These are phyloP conservation scores for Microcaecilia unicolor DNA, from an alignment of 2,797 vertebrate species.

Conservation along the genomic window DNA sequence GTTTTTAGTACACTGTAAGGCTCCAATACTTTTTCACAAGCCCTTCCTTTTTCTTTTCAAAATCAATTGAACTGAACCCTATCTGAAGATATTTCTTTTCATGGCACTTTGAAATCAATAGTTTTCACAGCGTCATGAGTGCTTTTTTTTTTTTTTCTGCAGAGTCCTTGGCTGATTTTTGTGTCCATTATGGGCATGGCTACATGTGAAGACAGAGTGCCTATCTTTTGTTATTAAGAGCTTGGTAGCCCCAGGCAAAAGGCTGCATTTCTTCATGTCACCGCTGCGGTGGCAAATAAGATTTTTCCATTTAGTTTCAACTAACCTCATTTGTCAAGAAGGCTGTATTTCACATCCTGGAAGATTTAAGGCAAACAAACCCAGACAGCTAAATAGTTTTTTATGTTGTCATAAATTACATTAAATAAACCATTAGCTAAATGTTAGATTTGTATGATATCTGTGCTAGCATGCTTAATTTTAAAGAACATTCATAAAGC, in stretches of 20 bases:
- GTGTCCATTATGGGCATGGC: slow-evolving; percentile 34
- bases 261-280: slow-evolving; percentile 60
- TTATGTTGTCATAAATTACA: slow-evolving; percentile 30
- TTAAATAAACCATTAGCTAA: slow-evolving; percentile 26
- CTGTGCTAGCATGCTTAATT: slow-evolving; percentile 2
- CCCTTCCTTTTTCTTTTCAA: slow-evolving; percentile 28
- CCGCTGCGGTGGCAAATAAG: slow-evolving; percentile 50
- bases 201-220: slow-evolving; percentile 51
- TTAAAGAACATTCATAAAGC: slow-evolving; percentile 20
- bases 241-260: slow-evolving; percentile 51
- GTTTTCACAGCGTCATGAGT: slow-evolving; percentile 52
- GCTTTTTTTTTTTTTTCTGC: too few species aligned
- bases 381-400: slow-evolving; percentile 20
- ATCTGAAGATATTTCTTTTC: slow-evolving; percentile 47
- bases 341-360: slow-evolving; percentile 44
- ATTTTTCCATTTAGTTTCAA: slow-evolving; percentile 53
- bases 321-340: slow-evolving; percentile 52
- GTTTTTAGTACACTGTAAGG: not conserved
- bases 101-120: slow-evolving; percentile 56
- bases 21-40: not conserved
- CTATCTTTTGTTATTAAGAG: slow-evolving; percentile 59
- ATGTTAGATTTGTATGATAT: slow-evolving; percentile 28
- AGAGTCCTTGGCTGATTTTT: slow-evolving; percentile 39
- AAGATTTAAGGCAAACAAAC: slow-evolving; percentile 48
- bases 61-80: slow-evolving; percentile 41